Base-by-base conservation (phyloP, 2,888 invertebrate genomes). In the Dynastes grantii region DNA sequence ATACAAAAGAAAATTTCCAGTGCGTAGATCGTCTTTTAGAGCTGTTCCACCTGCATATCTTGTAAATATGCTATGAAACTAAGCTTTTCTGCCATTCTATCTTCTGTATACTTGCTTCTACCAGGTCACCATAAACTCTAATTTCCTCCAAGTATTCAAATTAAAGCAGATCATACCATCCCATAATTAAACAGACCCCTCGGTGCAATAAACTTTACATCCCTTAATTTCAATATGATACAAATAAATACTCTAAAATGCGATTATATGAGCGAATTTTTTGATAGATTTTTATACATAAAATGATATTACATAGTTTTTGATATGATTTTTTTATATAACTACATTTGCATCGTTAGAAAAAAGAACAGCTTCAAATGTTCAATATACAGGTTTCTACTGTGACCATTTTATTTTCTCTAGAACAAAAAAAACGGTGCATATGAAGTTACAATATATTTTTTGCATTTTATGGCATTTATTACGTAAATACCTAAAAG, bases 401-500 rank as follows among this genome's bases (percentile, higher is more conserved):
- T 5, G n/a, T 16, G n/a, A 55, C 11, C 11, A 45, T 45, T 45
- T 11, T 45, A 45, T 45, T 8, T 8, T 1, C 2, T 27, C 5
- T 6, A 37, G 32, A 37, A 37, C 22, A 5, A 37, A 37, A 5
- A 8, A 8, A 51, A 27, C 8, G 53, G 29, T 70, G 71, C 37
- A 55, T 2, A 55, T 71, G 71, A 13, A n/a, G 27, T 71, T 71
- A 37, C 32, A 9, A 22, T 32, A 63, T 80, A 78, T 82, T 37
- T 37, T 84, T 83, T 84, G 83, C 82, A 81, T 85, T 84, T 82
- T 84, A 82, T 80, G 81, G 84, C 84, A 85, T 85, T 85, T 84
- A 73, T 68, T 77, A 70, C 49, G 6, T 49, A 49, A 5, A 49
- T 40, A 65, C 37, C 32, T 55, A 61, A n/a, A 29, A 61, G 22